phyloP scores from a whole-genome alignment of 2,797 vertebrate species.

The Poecilia picta region DNA sequence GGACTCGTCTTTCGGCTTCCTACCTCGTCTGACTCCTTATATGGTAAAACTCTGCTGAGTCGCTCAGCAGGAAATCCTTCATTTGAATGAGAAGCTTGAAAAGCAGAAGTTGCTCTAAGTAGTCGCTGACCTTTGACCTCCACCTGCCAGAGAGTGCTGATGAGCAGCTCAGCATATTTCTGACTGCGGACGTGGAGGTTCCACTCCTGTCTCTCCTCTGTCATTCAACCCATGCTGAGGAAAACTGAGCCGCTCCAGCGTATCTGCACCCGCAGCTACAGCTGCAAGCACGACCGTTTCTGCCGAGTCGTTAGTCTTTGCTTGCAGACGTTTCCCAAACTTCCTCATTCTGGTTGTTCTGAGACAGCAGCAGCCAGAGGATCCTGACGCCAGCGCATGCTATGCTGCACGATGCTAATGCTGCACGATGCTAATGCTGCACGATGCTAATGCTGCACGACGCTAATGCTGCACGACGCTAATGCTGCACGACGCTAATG shows the following conservation, averaged over 20 bases:
- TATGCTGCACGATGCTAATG: too few species aligned
- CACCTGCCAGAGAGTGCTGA: too few species aligned
- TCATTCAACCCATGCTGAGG: too few species aligned
- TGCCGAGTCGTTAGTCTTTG: neutral
- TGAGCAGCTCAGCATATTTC: neutral
- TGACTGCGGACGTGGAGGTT: too few species aligned
- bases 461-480: too few species aligned
- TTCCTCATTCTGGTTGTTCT: conserved; percentile 31
- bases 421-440: too few species aligned
- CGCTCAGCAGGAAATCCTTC: conserved; percentile 67
- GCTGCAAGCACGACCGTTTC: neutral
- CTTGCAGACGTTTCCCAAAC: neutral
- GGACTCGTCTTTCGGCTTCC: conserved; percentile 69
- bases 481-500: too few species aligned
- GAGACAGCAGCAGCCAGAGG: conserved; percentile 4
- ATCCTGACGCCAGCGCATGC: too few species aligned
- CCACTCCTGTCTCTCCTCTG: neutral
- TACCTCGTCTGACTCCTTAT: conserved; percentile 66
- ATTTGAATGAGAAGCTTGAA: conserved; percentile 35
- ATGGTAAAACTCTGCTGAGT: conserved; percentile 71
- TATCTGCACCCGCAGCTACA: neutral
- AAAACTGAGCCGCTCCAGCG: conserved; percentile 19
- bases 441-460: too few species aligned
- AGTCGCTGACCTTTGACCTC: neutral
- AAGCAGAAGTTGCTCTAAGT: conserved; percentile 1